phyloP scores from a whole-genome alignment of 2,888 invertebrate species.

The Melanostoma mellinum region DNA sequence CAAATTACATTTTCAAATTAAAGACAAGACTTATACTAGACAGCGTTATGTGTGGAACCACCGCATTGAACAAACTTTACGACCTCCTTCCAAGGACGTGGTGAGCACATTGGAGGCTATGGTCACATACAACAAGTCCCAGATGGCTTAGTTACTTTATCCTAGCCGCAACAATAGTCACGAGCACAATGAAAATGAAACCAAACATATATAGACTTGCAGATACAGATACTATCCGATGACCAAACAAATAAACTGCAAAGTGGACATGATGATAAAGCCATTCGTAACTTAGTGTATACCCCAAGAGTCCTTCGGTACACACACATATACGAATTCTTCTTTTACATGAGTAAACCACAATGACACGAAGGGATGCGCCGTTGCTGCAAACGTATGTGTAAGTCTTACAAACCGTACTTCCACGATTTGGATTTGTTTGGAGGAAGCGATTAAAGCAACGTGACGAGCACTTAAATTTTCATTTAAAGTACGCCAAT shows the following conservation, averaged over 20 bases:
- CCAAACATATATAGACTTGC: neutral
- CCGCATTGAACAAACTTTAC: constrained; percentile 31
- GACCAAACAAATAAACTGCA: constrained; percentile 67
- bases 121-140: constrained; percentile 27
- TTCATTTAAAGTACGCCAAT: constrained; percentile 28
- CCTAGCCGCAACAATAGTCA: constrained; percentile 31
- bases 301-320: constrained; percentile 23
- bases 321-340: constrained; percentile 6
- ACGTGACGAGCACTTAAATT: constrained; percentile 54
- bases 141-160: constrained; percentile 41
- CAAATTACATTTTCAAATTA: neutral
- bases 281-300: constrained; percentile 54
- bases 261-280: constrained; percentile 55
- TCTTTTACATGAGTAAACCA: constrained; percentile 8
- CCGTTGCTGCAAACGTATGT: neutral
- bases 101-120: constrained; percentile 16
- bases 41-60: constrained; percentile 8
- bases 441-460: constrained; percentile 46
- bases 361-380: neutral
- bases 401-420: neutral
- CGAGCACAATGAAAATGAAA: constrained; percentile 23
- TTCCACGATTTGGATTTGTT: constrained; percentile 38
- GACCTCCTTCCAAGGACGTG: constrained; percentile 23
- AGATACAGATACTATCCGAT: constrained; percentile 24
- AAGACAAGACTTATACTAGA: neutral